Evolutionary conservation across 2,888 invertebrate genomes (phyloP).

Genomic region (Yponomeuta evonymella): DNA sequence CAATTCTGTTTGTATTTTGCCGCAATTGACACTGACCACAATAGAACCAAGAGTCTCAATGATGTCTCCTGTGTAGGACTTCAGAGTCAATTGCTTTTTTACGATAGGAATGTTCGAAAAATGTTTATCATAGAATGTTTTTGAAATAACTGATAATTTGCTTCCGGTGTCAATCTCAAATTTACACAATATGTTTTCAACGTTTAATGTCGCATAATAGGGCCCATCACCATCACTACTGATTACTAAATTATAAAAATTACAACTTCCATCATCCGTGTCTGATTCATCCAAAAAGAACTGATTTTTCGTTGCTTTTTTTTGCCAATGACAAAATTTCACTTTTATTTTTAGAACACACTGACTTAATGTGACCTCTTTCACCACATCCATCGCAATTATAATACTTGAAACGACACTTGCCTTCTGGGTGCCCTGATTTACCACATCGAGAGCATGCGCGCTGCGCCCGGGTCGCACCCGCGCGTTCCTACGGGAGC

Average conservation of each 20-base stretch:
- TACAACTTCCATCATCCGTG: slow-evolving; percentile 17
- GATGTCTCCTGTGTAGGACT: slow-evolving; percentile 22
- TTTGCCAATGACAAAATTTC: slow-evolving; percentile 9
- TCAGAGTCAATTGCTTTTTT: slow-evolving; percentile 17
- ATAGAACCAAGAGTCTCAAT: slow-evolving; percentile 23
- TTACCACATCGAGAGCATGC: slow-evolving; percentile 5
- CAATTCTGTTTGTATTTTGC: slow-evolving; percentile 8
- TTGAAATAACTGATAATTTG: no score
- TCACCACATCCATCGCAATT: slow-evolving; percentile 8
- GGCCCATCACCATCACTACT: slow-evolving; percentile 19
- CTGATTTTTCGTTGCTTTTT: slow-evolving; percentile 5
- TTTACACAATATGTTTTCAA: slow-evolving; percentile 17
- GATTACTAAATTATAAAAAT: slow-evolving; percentile 21
- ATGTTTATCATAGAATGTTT: slow-evolving; percentile 1
- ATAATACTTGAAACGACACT: slow-evolving; percentile 5
- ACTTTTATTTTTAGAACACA: slow-evolving; percentile 12
- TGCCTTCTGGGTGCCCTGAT: slow-evolving; percentile 6
- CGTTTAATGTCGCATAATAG: slow-evolving; percentile 16
- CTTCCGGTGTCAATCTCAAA: no score
- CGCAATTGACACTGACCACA: slow-evolving; percentile 13
- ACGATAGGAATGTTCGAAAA: slow-evolving; percentile 18
- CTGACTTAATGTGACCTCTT: slow-evolving; percentile 1
- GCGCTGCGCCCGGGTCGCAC: slow-evolving; percentile 9
- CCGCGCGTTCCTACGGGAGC: neutral
- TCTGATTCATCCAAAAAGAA: slow-evolving; percentile 12